Conservation (phyloP, 2,888 invertebrate species). For the Euplagia quadripunctaria region DNA sequence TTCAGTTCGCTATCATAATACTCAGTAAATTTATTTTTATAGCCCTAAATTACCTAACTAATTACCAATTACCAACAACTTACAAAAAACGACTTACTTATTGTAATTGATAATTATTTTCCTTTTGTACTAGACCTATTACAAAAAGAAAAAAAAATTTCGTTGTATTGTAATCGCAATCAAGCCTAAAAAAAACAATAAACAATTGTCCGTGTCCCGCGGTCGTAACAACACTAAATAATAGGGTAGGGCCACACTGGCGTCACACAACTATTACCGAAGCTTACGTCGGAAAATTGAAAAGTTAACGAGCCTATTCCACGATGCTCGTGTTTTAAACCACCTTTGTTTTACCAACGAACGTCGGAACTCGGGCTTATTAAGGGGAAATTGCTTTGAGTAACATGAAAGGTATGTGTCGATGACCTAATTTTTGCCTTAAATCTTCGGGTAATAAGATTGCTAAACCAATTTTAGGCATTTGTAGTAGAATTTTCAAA, state of each 20-base stretch:
- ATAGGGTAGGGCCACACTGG: slow-evolving; percentile 39
- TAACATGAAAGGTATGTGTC: slow-evolving; percentile 68
- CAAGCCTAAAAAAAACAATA: neutral
- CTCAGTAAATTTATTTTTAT: neutral
- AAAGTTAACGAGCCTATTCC: slow-evolving; percentile 84
- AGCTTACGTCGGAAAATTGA: slow-evolving; percentile 81
- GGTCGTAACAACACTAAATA: slow-evolving; percentile 49
- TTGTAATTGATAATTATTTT: neutral
- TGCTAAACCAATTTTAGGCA: slow-evolving; percentile 18
- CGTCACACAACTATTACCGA: slow-evolving; percentile 60
- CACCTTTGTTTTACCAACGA: slow-evolving; percentile 70
- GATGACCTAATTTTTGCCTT: slow-evolving; percentile 66
- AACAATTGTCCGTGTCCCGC: slow-evolving; percentile 36
- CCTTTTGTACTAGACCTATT: neutral
- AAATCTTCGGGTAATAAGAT: slow-evolving; percentile 54
- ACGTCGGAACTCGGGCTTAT: slow-evolving; percentile 71
- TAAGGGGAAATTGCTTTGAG: slow-evolving; percentile 73
- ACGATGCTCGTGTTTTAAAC: slow-evolving; percentile 70
- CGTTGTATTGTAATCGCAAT: neutral
- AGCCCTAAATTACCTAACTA: too few relatives aligned
- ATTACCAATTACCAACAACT: neutral
- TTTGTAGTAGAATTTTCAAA: neutral
- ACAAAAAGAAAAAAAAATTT: neutral
- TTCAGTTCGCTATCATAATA: neutral
- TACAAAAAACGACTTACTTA: neutral